Conservation (phyloP, 1,140 invertebrate species). For the Ylistrum balloti region DNA sequence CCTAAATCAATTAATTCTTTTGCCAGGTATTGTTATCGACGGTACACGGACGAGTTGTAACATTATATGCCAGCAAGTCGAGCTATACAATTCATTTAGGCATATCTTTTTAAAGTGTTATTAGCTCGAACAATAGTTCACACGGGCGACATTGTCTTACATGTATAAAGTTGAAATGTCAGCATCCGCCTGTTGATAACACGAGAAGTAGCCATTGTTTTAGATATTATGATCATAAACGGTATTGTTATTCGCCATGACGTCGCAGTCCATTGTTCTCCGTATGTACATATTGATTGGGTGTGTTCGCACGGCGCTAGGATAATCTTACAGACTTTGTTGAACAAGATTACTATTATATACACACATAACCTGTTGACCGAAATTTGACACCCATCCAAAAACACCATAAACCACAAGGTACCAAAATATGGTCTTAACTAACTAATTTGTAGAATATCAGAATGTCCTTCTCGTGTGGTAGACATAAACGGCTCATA, state of each 20-base stretch:
- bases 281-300: neutral
- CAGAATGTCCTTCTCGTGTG: no score
- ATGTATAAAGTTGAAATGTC: constrained; percentile 28
- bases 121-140: constrained; percentile 8
- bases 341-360: neutral
- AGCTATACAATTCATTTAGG: constrained; percentile 10
- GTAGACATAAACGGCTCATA: no score
- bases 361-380: neutral
- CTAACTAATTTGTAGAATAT: no score
- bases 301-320: neutral
- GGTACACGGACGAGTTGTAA: constrained; percentile 15
- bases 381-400: constrained; percentile 24
- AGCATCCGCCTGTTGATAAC: neutral
- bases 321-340: neutral
- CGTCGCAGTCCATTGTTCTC: constrained; percentile 4
- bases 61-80: neutral
- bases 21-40: neutral
- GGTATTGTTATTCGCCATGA: neutral
- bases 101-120: constrained; percentile 33
- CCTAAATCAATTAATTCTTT: constrained; percentile 19
- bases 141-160: constrained; percentile 9
- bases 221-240: neutral
- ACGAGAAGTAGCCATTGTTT: neutral
- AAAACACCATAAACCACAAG: neutral
- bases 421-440: neutral